These are phyloP conservation scores for Hypsibius dujardini DNA, from an alignment of 1,140 invertebrate genomes.

Conservation along the genomic window DNA sequence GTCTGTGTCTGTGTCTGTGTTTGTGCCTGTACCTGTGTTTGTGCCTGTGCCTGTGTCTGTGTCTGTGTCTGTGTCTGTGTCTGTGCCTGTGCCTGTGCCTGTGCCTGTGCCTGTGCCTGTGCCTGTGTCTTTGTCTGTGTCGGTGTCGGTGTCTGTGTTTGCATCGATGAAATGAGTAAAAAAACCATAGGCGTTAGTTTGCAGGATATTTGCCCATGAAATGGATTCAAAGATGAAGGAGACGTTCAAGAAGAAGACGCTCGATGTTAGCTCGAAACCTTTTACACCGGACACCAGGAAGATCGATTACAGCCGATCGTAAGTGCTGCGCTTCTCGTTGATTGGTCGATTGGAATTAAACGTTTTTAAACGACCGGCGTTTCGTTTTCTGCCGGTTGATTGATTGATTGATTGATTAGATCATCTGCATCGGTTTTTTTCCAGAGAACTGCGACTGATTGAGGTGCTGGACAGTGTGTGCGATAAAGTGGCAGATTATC, in stretches of 20 bases:
- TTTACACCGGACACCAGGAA: background rate
- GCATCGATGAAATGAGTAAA: background rate
- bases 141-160: no score
- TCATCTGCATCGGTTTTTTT: background rate
- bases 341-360: no score
- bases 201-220: conserved; percentile 10
- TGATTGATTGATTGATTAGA: background rate
- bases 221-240: conserved; percentile 1
- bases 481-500: background rate
- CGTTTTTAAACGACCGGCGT: background rate
- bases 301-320: conserved; percentile 3
- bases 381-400: background rate
- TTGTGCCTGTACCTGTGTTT: no score
- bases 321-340: background rate
- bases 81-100: no score
- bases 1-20: background rate
- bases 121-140: no score
- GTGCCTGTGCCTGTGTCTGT: background rate
- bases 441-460: background rate
- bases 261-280: background rate
- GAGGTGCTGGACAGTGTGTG: background rate
- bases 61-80: no score
- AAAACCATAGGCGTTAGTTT: conserved; percentile 7
- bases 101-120: no score
- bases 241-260: background rate